Evolutionary conservation across 2,888 invertebrate species (phyloP).

Genomic region (Luperina nickerlii): DNA sequence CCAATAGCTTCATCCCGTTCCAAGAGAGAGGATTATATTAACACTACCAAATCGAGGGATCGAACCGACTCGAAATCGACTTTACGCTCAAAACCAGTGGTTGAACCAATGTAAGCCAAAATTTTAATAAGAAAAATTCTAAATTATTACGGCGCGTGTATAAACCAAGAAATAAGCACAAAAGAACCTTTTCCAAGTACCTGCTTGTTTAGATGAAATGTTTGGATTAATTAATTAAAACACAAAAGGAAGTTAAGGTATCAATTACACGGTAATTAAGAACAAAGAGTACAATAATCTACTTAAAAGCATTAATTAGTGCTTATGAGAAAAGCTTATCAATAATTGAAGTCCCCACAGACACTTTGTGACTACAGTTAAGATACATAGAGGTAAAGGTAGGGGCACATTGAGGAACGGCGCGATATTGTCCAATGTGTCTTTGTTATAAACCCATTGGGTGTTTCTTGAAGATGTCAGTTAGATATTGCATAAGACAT

Average conservation of each 20-base stretch:
- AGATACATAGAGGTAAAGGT: slow-evolving; percentile 59
- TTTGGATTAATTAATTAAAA: slow-evolving; percentile 58
- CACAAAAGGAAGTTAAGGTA: slow-evolving; percentile 46
- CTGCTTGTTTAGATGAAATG: slow-evolving; percentile 46
- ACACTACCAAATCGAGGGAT: neutral
- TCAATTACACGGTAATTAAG: slow-evolving; percentile 46
- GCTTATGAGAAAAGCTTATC: slow-evolving; percentile 70
- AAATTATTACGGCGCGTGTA: slow-evolving; percentile 21
- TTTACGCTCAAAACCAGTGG: neutral
- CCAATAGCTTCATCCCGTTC: neutral
- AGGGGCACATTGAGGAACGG: slow-evolving; percentile 38
- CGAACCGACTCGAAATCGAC: neutral
- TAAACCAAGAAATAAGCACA: slow-evolving; percentile 22
- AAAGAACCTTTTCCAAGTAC: slow-evolving; percentile 47
- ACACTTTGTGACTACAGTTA: slow-evolving; percentile 61
- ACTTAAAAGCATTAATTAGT: slow-evolving; percentile 56
- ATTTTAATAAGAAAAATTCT: slow-evolving; percentile 43
- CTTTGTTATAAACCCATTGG: slow-evolving; percentile 49
- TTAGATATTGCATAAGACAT: slow-evolving; percentile 35
- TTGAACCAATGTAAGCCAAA: slow-evolving; percentile 10
- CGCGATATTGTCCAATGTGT: slow-evolving; percentile 46
- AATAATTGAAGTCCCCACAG: slow-evolving; percentile 72
- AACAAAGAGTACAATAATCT: slow-evolving; percentile 44
- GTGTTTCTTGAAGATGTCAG: slow-evolving; percentile 22
- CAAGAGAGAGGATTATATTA: neutral